phyloP scores from a whole-genome alignment of 1,140 invertebrate species.

The Littorina saxatilis region DNA sequence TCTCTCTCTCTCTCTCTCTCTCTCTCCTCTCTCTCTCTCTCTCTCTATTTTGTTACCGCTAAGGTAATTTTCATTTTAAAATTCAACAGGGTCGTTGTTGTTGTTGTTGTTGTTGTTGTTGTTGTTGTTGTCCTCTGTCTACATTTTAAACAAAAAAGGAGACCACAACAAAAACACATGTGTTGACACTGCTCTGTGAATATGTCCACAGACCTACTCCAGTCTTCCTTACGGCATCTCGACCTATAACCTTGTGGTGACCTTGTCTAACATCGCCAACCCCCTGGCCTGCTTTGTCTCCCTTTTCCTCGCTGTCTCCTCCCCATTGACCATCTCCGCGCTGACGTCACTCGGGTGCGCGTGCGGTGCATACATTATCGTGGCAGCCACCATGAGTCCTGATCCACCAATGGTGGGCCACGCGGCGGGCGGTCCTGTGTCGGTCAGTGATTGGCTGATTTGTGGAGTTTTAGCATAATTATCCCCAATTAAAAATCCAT shows the following conservation, averaged over 20 bases:
- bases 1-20: not conserved
- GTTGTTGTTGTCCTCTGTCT: no score
- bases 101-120: no score
- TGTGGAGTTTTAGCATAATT: no score
- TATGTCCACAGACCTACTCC: conserved; percentile 84
- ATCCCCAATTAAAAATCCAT: no score
- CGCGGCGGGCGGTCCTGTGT: conserved; percentile 80
- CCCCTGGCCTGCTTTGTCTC: conserved; percentile 88
- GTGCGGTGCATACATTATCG: conserved; percentile 82
- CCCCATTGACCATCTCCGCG: conserved; percentile 78
- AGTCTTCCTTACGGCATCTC: conserved; percentile 89
- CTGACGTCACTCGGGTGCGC: conserved; percentile 77
- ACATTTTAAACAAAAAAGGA: no score
- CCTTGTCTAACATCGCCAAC: conserved; percentile 88
- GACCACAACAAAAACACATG: no score
- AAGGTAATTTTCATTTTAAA: no score
- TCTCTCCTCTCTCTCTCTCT: conserved; percentile 43
- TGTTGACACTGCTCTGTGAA: no score
- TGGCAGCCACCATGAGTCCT: conserved; percentile 85
- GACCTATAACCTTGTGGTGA: conserved; percentile 88
- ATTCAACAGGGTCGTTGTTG: no score
- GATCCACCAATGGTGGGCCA: conserved; percentile 82
- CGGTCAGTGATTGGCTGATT: conserved; percentile 79
- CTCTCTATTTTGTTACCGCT: conserved; percentile 56
- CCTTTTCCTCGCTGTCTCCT: conserved; percentile 83